Evolutionary conservation across 2,797 vertebrate genomes (phyloP), one percentile per base, ranked within the genome.

Genomic region (Periparus ater): DNA sequence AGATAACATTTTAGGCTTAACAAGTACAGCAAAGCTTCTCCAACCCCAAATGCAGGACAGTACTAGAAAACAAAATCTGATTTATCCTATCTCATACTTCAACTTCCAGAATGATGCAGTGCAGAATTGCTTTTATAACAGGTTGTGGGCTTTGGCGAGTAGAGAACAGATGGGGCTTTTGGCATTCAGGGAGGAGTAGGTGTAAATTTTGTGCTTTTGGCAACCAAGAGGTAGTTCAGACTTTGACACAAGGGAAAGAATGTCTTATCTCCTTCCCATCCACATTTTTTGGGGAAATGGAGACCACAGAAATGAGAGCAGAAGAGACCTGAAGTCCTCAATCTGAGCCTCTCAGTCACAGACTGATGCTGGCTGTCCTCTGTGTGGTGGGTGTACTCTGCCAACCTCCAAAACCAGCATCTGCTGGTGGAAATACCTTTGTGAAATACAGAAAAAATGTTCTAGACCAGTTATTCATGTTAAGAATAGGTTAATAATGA

Each of bases 191-290:
- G 95, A 95, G 77, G 86, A 95, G 96, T 91, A 95, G 91, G 91
- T 95, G 96, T 95, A 93, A 88, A 88, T 93, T 96, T 94, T 94
- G 93, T 95, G 93, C 85, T 95, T 96, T 88, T 96, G 94, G 94
- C 96, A 97, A 93, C 57, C 57, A 93, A 91, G 88, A 96, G 91
- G 94, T 84, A 96, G 91, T 71, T 90, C 53, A 95, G 82, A 70
- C 91, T 97, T 93, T 97, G 95, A 96, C 91, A 96, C 60, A 13
- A 84, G 22, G 53, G 72, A 96, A 92, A 60, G 85, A 79, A 91
- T 85, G 68, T 61, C 94, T 86, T 73, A 60, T 83, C 85, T 94
- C 68, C 93, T 83, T 80, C 71, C 57, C 58, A 90, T 58, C 81
- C 81, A 55, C 74, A 77, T 88, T 86, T 93, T 93, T 44, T 44